A percentile compares a stretch with the other conserved stretches of the same genome.
These are phyloP conservation scores for Pocillopora grandis DNA, from an alignment of 92 coral and sea anemone species.

Conservation along the genomic window DNA sequence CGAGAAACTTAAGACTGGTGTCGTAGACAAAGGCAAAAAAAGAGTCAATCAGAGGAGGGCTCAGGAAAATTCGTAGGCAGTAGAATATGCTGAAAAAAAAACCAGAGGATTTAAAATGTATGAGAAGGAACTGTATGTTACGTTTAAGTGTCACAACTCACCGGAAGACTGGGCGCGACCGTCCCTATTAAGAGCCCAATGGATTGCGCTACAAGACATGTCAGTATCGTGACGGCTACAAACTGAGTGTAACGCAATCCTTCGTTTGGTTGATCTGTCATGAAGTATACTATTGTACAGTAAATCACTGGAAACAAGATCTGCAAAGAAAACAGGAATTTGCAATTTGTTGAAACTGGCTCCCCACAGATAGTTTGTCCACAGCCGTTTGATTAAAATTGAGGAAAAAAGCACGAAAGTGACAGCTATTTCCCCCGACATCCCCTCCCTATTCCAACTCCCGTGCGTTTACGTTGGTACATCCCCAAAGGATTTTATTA, in stretches of 20 bases:
- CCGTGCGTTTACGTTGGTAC: too few species aligned
- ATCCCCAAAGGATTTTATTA: too few species aligned
- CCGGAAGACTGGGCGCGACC: conserved; percentile 99
- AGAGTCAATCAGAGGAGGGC: too few species aligned
- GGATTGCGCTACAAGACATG: conserved; percentile 98
- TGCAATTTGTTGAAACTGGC: not conserved
- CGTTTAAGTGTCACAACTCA: conserved; percentile 23
- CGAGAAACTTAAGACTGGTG: too few species aligned
- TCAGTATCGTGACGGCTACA: conserved; percentile 84
- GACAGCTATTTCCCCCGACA: too few species aligned
- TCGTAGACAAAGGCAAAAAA: too few species aligned
- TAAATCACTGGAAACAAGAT: conserved; percentile 91
- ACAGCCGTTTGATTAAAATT: too few species aligned
- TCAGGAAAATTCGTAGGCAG: too few species aligned
- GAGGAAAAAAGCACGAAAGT: too few species aligned
- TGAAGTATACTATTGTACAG: conserved; percentile 97
- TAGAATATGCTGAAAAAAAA: too few species aligned
- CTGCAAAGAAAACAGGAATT: conserved; percentile 37
- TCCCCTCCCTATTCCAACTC: too few species aligned
- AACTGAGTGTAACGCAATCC: conserved; percentile 97
- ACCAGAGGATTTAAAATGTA: not conserved
- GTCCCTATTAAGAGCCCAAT: conserved; percentile 97
- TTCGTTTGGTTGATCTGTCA: conserved; percentile 97
- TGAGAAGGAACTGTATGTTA: not conserved
- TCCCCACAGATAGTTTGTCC: too few species aligned